Base-by-base conservation (phyloP, 92 coral and sea anemone species). In the Porites rus region DNA sequence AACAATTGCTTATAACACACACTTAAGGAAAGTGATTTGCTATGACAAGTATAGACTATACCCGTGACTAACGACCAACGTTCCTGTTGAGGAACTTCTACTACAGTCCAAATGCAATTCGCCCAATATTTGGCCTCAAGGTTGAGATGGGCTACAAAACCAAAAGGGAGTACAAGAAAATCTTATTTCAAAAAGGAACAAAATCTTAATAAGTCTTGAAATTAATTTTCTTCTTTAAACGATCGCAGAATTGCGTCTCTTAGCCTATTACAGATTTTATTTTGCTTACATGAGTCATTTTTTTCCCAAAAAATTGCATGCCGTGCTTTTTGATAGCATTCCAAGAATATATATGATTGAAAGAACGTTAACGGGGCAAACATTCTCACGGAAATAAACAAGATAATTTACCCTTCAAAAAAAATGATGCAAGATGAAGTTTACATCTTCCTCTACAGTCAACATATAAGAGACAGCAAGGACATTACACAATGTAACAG, bases 281-380 rank as follows among this genome's bases (percentile, higher is more conserved):
- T 8, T 10, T 14, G 61, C 10, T 56, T 3, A 2, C 17, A 38
- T 38, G 46, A 38, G 46, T 38, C 46, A 38, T 56, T 56, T 56
- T 54, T 56, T 56, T 56, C 0, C 16, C 61, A 12, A 14, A 8
- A 56, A 8, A 56, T 56, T 56, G 61, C 8, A 56, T 56, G 61
- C 61, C 17, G 16, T 8, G 61, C 61, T 56, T 56, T 3, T 14
- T 56, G 14, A 56, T 14, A 77, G 38, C 17, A 18, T 77, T 62
- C 56, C 81, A 43, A 59, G 80, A 76, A 76, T 76, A 58, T 59
- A 60, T 22, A 76, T 76, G 78, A 51, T 11, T 54, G 24, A 43
- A 74, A 21, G 24, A 1, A 74, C 18, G 9, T 13, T 12, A 53
- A 8, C 19, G 22, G 14, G 14, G 46, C 65, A 43, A 74, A 14